Conservation (phyloP, 2,113 vertebrate genomes). For the Rhodinocichla rosea region DNA sequence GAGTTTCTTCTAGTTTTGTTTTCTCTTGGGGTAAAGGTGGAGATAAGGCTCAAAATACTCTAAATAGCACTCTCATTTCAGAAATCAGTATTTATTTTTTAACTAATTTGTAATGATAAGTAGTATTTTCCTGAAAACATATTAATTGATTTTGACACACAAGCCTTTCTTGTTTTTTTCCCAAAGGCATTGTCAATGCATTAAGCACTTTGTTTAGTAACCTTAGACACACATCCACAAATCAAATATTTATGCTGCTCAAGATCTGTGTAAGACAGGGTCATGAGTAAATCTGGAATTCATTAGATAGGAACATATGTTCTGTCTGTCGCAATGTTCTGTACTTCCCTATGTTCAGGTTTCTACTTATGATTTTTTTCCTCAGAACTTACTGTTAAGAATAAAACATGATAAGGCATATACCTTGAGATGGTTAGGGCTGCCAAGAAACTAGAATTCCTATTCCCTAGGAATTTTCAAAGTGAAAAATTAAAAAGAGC, state of each 20-base stretch:
- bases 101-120: neutral
- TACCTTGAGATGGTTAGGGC: neutral
- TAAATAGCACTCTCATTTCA: neutral
- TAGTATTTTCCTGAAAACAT: neutral
- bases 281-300: neutral
- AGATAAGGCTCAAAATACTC: neutral
- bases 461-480: neutral
- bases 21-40: neutral
- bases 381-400: neutral
- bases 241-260: neutral
- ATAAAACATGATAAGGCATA: neutral
- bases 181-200: constrained; percentile 4
- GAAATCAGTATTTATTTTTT: neutral
- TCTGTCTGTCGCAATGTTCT: neutral
- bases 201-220: constrained; percentile 11
- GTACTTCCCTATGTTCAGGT: neutral
- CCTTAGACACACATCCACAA: neutral
- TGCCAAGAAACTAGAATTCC: neutral
- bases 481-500: neutral
- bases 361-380: neutral
- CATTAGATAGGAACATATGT: neutral
- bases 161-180: neutral
- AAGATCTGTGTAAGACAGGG: neutral
- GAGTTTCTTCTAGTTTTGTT: neutral
- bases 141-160: constrained; percentile 36